phyloP scores from a whole-genome alignment of 2,797 vertebrate genomes.

The Pantherophis alleghaniensis region DNA sequence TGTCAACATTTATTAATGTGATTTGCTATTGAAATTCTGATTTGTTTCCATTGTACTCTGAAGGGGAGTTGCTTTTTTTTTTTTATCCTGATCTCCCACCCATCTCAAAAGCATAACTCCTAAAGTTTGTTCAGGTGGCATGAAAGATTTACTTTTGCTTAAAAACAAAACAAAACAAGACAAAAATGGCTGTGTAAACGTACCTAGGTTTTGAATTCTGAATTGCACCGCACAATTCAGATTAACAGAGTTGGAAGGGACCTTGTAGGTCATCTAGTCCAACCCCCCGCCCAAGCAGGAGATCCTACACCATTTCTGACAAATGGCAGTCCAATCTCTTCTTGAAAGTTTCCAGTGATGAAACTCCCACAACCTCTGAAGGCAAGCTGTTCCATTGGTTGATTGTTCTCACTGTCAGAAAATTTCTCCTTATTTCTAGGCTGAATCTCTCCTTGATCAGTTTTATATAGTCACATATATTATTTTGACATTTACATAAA shows the following conservation, averaged over 20 bases:
- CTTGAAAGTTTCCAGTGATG: too few species aligned
- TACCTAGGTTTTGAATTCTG: background rate
- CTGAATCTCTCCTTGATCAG: too few species aligned
- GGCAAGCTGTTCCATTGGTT: too few species aligned
- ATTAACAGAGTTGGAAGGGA: too few species aligned
- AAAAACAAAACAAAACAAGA: background rate
- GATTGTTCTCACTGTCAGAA: too few species aligned
- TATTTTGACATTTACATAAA: background rate
- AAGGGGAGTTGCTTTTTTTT: background rate
- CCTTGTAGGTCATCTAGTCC: too few species aligned
- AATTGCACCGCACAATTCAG: background rate
- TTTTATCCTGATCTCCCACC: background rate
- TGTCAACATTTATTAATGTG: background rate
- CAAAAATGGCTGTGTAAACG: background rate
- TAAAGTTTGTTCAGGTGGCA: background rate
- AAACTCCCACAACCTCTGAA: too few species aligned
- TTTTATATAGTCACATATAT: background rate
- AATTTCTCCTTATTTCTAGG: too few species aligned
- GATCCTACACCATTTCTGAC: too few species aligned
- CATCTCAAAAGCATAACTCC: background rate
- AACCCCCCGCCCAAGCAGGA: too few species aligned
- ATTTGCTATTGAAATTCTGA: background rate
- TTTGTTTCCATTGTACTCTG: background rate
- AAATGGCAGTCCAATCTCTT: too few species aligned
- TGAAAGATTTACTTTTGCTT: background rate